A percentile compares a stretch with the other conserved stretches of the same genome.
These are phyloP conservation scores for Polypedilum vanderplanki DNA, from an alignment of 1,140 invertebrate species.

Conservation along the genomic window DNA sequence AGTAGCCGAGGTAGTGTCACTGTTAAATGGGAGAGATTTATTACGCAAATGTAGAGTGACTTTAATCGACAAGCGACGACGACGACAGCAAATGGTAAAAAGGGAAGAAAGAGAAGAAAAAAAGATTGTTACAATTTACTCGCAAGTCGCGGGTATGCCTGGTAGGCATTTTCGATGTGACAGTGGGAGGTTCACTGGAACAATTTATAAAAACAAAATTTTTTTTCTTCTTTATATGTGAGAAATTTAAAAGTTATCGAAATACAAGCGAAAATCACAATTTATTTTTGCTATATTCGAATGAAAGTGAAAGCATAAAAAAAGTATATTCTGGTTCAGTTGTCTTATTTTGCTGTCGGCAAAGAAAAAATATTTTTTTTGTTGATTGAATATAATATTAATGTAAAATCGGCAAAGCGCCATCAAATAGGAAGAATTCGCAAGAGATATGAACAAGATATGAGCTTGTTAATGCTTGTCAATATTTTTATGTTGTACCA, in stretches of 20 bases:
- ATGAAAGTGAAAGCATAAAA: not conserved
- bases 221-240: not conserved
- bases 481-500: not conserved
- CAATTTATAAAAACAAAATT: not conserved
- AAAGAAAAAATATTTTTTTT: not conserved
- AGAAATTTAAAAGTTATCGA: not conserved
- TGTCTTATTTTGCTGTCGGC: constrained; percentile 3
- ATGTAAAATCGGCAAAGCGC: too few relatives aligned
- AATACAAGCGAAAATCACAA: not conserved
- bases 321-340: not conserved
- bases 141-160: not conserved
- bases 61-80: constrained; percentile 6
- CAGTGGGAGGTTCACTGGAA: not conserved
- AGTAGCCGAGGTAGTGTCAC: not conserved
- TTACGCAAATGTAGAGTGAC: constrained; percentile 3
- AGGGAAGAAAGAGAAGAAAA: not conserved
- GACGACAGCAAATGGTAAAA: not conserved
- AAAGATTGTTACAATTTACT: not conserved
- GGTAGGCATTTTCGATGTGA: not conserved
- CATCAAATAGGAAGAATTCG: too few relatives aligned
- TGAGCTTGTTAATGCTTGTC: not conserved
- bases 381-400: too few relatives aligned
- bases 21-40: not conserved
- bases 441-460: too few relatives aligned
- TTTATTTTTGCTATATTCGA: not conserved